Evolutionary conservation across 2,888 invertebrate species (phyloP).

Genomic region (Harpagoxenus sublaevis): DNA sequence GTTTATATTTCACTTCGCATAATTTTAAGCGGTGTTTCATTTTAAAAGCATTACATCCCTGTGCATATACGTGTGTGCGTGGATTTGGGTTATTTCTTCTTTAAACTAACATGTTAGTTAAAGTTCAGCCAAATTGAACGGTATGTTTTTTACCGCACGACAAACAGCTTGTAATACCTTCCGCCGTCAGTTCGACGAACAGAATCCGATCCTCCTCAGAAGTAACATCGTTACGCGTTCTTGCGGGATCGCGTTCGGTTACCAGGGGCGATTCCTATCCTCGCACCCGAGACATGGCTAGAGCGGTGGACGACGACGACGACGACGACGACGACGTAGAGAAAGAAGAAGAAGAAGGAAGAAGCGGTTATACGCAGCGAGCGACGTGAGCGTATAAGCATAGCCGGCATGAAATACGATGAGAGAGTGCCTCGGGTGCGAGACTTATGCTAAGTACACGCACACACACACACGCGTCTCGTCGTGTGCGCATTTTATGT

Average conservation of each 20-base stretch:
- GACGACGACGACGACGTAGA: slow-evolving; percentile 58
- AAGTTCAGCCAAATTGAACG: neutral
- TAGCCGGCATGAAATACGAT: slow-evolving; percentile 84
- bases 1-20: neutral
- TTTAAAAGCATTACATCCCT: neutral
- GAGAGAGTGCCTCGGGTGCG: slow-evolving; percentile 84
- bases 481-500: slow-evolving; percentile 70
- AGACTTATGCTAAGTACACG: slow-evolving; percentile 85
- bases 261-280: slow-evolving; percentile 48
- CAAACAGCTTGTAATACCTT: neutral
- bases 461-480: slow-evolving; percentile 78
- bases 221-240: slow-evolving; percentile 27
- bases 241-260: slow-evolving; percentile 42
- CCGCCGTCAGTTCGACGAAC: slow-evolving; percentile 34
- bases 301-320: slow-evolving; percentile 29
- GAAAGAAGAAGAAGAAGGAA: slow-evolving; percentile 55
- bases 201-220: slow-evolving; percentile 21
- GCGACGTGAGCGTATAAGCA: slow-evolving; percentile 68
- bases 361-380: slow-evolving; percentile 64
- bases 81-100: slow-evolving; percentile 14
- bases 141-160: slow-evolving; percentile 1
- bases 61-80: too few relatives aligned
- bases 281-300: slow-evolving; percentile 8
- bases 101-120: too few relatives aligned
- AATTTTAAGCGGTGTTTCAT: neutral